Evolutionary conservation across 2,797 vertebrate species (phyloP), one percentile per base, ranked within the genome.

Genomic region (Propithecus deckenii): DNA sequence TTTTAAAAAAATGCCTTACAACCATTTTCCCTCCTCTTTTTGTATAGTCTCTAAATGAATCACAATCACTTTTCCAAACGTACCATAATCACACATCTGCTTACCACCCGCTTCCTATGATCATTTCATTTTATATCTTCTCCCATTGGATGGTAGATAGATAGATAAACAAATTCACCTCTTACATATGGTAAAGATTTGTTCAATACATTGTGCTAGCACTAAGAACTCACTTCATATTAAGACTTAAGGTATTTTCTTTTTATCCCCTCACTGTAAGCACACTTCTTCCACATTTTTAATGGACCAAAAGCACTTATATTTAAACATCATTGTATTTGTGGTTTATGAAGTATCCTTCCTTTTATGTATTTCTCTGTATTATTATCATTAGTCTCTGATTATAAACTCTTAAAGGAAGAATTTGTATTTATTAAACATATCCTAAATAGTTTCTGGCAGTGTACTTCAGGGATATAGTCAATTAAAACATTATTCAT

Each of bases 401-500:
- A 81, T 52, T 72, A 18, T 28, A 86, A 89, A 86, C 22, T 90
- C 32, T 22, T 92, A 55, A 84, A 87, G 18, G n/a, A 95, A 91
- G 32, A 79, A 48, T 13, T 79, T 6, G 22, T 86, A 89, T 76
- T 91, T 96, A 86, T 79, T 91, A 86, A 94, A 65, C 2, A 67
- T 30, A 81, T n/a, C 41, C 55, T 95, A 80, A 95, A 72, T 6
- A 78, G 35, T 90, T 86, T 80, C 46, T 35, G 94, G 12, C 35
- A 81, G 7, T 80, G 5, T 59, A 20, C 50, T 75, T 23, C 71
- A 61, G 50, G 12, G 3, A 84, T 76, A 67, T 13, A 89, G 28
- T 46, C 6, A 79, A 90, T 95, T 93, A 83, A 96, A 95, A 92
- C 4, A 71, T 81, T 85, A 71, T 65, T 91, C 94, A 72, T 69